phyloP scores from a whole-genome alignment of 64 coral and sea anemone genomes.

The Actinia tenebrosa region DNA sequence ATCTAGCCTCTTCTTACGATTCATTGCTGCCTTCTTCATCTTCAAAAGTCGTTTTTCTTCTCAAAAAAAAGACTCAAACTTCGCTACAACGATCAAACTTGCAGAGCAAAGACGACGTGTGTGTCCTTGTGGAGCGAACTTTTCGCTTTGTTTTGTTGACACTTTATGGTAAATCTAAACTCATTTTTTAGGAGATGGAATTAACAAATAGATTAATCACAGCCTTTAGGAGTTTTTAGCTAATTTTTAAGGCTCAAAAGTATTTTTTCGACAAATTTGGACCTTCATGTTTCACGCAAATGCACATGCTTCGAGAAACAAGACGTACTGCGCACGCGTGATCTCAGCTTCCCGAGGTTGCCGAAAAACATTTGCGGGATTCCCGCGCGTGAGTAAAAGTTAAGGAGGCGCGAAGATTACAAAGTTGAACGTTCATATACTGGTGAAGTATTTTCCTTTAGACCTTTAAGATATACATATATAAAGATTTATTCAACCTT shows the following conservation, averaged over 20 bases:
- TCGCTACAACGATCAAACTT: not conserved
- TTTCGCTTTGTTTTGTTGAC: not conserved
- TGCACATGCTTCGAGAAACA: not conserved
- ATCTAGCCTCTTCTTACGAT: constrained; percentile 10
- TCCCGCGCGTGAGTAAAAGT: not conserved
- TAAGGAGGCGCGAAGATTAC: not conserved
- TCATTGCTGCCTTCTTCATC: constrained; percentile 1
- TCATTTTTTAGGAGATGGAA: not conserved
- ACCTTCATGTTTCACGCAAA: not conserved
- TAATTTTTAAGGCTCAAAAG: not conserved
- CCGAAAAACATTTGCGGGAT: not conserved
- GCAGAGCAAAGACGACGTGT: not conserved
- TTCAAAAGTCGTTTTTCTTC: not conserved
- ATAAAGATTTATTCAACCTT: too few relatives aligned
- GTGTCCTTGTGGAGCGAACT: not conserved
- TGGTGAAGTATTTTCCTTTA: too few relatives aligned
- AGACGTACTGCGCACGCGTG: not conserved
- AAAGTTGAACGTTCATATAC: too few relatives aligned
- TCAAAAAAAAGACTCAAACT: not conserved
- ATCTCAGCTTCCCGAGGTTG: not conserved
- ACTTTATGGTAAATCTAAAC: not conserved
- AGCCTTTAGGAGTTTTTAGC: not conserved
- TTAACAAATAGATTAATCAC: not conserved
- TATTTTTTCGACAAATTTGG: not conserved
- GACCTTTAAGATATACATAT: too few relatives aligned